phyloP scores from a whole-genome alignment of 2,888 invertebrate species.

The Pemphredon lugubris region DNA sequence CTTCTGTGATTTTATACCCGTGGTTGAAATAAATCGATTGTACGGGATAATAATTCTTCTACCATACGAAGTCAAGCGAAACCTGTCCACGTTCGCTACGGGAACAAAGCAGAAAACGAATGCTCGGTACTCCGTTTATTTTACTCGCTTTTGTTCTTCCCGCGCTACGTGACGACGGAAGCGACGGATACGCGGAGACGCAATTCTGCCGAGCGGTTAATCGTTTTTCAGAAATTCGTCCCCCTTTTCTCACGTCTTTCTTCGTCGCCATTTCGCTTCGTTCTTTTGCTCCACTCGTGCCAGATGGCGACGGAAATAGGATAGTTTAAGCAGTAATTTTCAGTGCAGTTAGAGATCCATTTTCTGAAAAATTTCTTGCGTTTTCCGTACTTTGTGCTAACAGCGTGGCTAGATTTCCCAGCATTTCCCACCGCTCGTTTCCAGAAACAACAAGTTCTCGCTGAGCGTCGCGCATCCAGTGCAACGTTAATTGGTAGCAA shows the following conservation, averaged over 20 bases:
- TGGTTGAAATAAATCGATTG: neutral
- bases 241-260: neutral
- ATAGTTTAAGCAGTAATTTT: neutral
- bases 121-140: neutral
- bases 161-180: neutral
- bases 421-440: too few species aligned
- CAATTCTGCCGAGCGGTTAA: constrained; percentile 1
- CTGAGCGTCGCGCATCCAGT: too few species aligned
- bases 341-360: too few species aligned
- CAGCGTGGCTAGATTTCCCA: too few species aligned
- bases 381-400: too few species aligned
- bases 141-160: neutral
- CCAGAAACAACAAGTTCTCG: too few species aligned
- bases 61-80: neutral
- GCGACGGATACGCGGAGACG: neutral
- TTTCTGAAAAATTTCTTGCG: too few species aligned
- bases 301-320: neutral
- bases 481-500: too few species aligned
- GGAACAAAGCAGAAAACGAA: constrained; percentile 5
- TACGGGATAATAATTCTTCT: neutral
- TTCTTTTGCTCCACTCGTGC: neutral
- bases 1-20: neutral
- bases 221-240: neutral
- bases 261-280: neutral
- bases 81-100: neutral